Base-by-base conservation (phyloP, 2,888 invertebrate species). In the Heterodera filipjevi region DNA sequence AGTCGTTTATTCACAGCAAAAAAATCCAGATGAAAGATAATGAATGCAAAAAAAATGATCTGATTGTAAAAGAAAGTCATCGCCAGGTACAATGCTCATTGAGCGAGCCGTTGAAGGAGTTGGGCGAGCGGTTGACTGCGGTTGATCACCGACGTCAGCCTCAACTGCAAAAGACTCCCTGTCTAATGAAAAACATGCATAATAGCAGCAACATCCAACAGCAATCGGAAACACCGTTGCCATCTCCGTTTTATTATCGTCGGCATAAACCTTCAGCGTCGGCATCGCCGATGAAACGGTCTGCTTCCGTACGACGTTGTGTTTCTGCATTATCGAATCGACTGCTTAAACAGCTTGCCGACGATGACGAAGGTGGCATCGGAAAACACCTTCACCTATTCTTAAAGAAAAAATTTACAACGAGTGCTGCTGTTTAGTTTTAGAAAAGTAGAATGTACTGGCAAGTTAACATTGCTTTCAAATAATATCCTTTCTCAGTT, bases 51-150 rank as follows among this genome's bases (percentile, higher is more conserved):
- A 79, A 59, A 22, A 59, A 35, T 49, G 80, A 68, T n/a, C n/a
- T n/a, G n/a, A n/a, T n/a, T n/a, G n/a, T n/a, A n/a, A n/a, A 53
- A 22, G 22, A 5, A 19, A 22, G n/a, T 12, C 12, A 6, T 59
- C 27, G 27, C 27, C 27, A 59, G 59, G 80, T 79, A 3, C 77
- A 79, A 71, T 71, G 46, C 22, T 80, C 82, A 5, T 53, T 82
- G 53, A 82, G 82, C 44, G 81, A 82, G 44, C 81, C 81, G 19
- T 44, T 81, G 30, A 76, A 71, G 27, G 53, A 46, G 6, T 49
- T 53, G 22, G 59, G 71, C 10, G 32, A 71, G 32, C 33, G 33
- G 16, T 32, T 75, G 10, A 49, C 44, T 30, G 46, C 68, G 19
- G 35, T 53, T 32, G 46, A 75, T 19, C 73, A 73, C n/a, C 73